Conservation (phyloP, 2,113 vertebrate species). For the Cebidichthys violaceus region DNA sequence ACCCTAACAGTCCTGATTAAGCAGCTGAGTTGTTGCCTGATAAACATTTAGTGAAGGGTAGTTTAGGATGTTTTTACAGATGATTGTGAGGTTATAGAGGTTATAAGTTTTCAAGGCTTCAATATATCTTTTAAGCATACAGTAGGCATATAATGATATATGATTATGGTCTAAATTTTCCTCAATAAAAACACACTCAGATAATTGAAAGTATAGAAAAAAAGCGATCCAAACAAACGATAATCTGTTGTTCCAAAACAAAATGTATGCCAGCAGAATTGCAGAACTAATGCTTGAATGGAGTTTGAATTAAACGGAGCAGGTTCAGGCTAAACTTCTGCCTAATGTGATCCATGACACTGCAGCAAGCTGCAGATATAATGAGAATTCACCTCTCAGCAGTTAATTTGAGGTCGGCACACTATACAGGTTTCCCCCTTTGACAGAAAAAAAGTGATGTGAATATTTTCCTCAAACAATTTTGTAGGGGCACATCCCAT, state of each 20-base stretch:
- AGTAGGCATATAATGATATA: not conserved
- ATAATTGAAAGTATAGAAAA: not conserved
- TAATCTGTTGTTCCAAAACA: not conserved
- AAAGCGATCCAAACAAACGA: not conserved
- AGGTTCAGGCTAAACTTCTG: constrained; percentile 4
- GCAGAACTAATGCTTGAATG: constrained; percentile 30
- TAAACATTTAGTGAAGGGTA: not conserved
- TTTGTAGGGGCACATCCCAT: constrained; percentile 28
- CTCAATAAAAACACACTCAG: not conserved
- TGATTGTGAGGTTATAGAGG: not conserved
- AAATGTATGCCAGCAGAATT: constrained; percentile 16
- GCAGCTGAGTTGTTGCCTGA: not conserved
- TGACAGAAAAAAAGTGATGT: constrained; percentile 17
- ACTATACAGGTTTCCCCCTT: constrained; percentile 8
- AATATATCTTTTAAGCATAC: not conserved
- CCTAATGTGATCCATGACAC: constrained; percentile 49
- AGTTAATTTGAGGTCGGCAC: constrained; percentile 24
- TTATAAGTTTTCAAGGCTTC: not conserved
- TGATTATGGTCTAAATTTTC: not conserved
- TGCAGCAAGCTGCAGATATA: not conserved
- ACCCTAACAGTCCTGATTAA: not conserved
- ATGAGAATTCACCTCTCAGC: constrained; percentile 20
- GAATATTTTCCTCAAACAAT: constrained; percentile 32
- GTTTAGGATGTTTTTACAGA: not conserved
- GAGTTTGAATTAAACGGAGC: constrained; percentile 17